Conservation (phyloP, 2,113 vertebrate species). For the Alaudala cheleensis region DNA sequence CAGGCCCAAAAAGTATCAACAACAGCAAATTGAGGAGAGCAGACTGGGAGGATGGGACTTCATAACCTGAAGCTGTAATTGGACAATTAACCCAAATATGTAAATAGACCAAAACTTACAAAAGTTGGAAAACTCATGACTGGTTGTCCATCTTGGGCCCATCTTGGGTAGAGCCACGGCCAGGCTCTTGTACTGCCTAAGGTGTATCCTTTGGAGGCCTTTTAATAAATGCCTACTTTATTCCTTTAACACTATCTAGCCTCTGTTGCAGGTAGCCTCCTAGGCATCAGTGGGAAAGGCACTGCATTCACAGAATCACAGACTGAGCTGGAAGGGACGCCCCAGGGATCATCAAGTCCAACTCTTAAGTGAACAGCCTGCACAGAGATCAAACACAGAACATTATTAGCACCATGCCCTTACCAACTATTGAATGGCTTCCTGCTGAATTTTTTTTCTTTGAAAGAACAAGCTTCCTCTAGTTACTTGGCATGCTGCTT, state of each 20-base stretch:
- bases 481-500: slow-evolving; percentile 13
- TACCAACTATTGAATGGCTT: background rate
- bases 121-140: background rate
- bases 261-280: background rate
- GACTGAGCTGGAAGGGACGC: background rate
- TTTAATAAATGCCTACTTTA: background rate
- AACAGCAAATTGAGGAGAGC: background rate
- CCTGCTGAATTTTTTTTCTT: background rate
- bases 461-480: background rate
- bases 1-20: background rate
- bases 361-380: background rate
- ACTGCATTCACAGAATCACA: background rate
- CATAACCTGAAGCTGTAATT: background rate
- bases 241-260: background rate
- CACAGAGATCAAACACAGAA: background rate
- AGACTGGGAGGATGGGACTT: background rate
- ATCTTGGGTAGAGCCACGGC: background rate
- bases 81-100: background rate
- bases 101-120: background rate
- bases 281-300: background rate
- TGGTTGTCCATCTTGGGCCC: background rate
- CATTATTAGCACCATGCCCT: background rate
- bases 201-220: background rate
- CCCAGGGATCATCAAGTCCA: background rate
- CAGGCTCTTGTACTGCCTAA: background rate